Evolutionary conservation across 30 jellyfish, hydroid and myxozoan genomes (phyloP).

Genomic region (Aurelia aurita): DNA sequence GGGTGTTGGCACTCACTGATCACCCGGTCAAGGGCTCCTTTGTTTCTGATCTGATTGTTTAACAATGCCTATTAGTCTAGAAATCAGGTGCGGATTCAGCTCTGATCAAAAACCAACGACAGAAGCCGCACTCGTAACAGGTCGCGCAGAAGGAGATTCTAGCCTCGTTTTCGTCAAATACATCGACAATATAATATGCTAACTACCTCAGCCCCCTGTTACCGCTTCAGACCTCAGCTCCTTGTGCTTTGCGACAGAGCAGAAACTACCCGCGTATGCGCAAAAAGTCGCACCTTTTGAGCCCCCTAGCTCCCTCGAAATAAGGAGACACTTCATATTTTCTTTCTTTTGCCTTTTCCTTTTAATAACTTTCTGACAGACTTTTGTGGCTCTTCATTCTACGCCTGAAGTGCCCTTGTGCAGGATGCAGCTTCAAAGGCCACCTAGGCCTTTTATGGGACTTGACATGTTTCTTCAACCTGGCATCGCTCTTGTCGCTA

Average conservation of each 20-base stretch:
- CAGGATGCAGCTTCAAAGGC: no score
- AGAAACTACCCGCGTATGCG: not conserved
- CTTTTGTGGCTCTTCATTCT: not conserved
- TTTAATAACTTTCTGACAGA: not conserved
- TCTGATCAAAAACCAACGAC: constrained; percentile 32
- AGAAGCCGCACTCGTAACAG: not conserved
- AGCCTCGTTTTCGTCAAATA: not conserved
- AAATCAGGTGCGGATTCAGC: constrained; percentile 42
- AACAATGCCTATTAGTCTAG: constrained; percentile 37
- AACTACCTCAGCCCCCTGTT: no score
- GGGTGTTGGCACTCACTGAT: constrained; percentile 74
- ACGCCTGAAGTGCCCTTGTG: no score
- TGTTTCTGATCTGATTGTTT: constrained; percentile 38
- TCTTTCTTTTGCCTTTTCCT: not conserved
- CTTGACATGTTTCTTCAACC: no score
- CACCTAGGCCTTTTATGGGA: no score
- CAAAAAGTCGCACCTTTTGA: no score
- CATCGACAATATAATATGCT: no score
- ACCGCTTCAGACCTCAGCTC: no score
- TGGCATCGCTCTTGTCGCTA: no score
- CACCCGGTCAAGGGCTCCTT: constrained; percentile 78
- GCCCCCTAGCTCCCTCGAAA: not conserved
- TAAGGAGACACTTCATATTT: not conserved
- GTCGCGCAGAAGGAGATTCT: not conserved
- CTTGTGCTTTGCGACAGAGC: not conserved